Base-by-base conservation (phyloP, 2,888 invertebrate species). In the Melanostoma scalare region DNA sequence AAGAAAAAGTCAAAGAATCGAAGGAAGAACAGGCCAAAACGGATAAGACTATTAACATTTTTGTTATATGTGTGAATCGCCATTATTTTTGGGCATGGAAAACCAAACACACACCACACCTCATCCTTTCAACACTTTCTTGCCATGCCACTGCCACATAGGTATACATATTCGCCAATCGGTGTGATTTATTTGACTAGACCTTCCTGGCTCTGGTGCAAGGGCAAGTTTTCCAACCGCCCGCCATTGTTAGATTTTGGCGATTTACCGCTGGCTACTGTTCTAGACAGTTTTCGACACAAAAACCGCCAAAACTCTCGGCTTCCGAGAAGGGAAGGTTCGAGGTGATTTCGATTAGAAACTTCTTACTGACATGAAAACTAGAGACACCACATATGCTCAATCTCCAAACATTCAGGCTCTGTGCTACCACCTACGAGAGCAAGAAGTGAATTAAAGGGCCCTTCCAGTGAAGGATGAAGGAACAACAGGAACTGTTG, bases 151-250 rank as follows among this genome's bases (percentile, higher is more conserved):
- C 3, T 20, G 36, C 50, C 30, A 33, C 10, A 44, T 46, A 35
- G 46, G 35, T 20, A 20, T 20, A n/a, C 60, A 44, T 53, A 76
- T 67, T 50, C 63, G 63, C 38, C 50, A 50, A 38, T 61, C 73
- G 53, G 36, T 42, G 82, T 78, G 82, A 82, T 82, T 73, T 78
- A 82, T 82, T 73, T 5, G 82, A 82, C 78, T 82, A 82, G 82
- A 82, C 65, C 68, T 46, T 53, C 56, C 52, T 56, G 42, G 35
- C 56, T 74, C 73, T 78, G 67, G 73, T 44, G 60, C 58, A 52
- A 42, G 61, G 44, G n/a, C 63, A 56, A 50, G 55, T 31, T 72
- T 38, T 56, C 31, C 20, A 20, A 20, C 31, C 35, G 33, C 68
- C 33, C n/a, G 4, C 40, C 31, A 6, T 10, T 20, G 53, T 53